Conservation (phyloP, 2,113 vertebrate species). For the Sminthopsis crassicaudata region DNA sequence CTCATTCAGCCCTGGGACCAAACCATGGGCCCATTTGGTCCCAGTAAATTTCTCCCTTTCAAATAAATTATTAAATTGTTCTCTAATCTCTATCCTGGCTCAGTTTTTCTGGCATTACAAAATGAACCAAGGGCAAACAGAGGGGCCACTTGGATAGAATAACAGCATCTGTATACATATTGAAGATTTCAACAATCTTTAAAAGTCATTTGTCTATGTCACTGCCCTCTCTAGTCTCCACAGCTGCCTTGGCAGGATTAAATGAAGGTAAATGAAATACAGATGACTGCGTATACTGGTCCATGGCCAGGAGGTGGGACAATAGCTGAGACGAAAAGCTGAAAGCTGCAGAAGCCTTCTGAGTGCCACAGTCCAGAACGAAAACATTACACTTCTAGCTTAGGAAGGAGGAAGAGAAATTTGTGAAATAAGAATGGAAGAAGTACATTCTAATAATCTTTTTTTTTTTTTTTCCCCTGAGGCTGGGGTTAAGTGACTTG, state of each 20-base stretch:
- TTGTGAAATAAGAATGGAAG: neutral
- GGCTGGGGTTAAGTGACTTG: too few species aligned
- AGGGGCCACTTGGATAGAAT: neutral
- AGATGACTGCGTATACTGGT: neutral
- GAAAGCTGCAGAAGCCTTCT: rapidly evolving
- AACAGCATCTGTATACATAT: neutral
- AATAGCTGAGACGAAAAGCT: neutral
- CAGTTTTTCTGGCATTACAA: too few species aligned
- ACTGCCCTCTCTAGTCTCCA: neutral
- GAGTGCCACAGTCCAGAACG: neutral
- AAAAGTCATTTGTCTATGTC: neutral
- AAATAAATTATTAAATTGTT: too few species aligned
- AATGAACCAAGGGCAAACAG: neutral
- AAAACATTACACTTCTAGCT: neutral
- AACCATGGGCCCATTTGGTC: too few species aligned
- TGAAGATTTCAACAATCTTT: neutral
- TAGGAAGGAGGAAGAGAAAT: neutral
- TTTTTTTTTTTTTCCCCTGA: too few species aligned
- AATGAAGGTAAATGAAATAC: neutral
- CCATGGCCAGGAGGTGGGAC: neutral
- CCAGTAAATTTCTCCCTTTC: too few species aligned
- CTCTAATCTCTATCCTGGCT: too few species aligned
- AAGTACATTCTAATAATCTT: too few species aligned
- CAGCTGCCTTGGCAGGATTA: neutral
- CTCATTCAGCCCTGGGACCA: too few species aligned